Evolutionary conservation across 2,888 invertebrate species (phyloP).

Genomic region (Pristionchus mayeri): DNA sequence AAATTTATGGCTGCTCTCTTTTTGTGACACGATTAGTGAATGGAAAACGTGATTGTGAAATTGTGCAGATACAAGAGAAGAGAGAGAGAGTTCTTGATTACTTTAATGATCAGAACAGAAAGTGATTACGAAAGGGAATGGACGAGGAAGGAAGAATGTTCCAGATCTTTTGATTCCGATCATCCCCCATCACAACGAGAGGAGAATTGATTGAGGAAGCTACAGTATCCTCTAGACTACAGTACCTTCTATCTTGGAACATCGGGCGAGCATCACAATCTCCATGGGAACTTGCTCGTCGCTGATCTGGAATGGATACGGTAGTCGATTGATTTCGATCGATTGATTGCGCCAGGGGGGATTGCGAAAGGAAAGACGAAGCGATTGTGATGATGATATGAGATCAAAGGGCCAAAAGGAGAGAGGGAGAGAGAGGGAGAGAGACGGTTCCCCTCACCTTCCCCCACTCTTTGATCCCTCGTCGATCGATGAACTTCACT

Average conservation of each 20-base stretch:
- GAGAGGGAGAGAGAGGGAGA: conserved; percentile 23
- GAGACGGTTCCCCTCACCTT: conserved; percentile 56
- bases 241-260: conserved; percentile 61
- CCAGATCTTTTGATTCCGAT: background rate
- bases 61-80: background rate
- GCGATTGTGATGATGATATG: background rate
- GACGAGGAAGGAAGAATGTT: background rate
- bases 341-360: conserved; percentile 13
- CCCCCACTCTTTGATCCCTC: conserved; percentile 72
- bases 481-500: conserved; percentile 73
- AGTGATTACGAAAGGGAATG: conserved; percentile 7
- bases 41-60: conserved; percentile 20
- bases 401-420: conserved; percentile 11
- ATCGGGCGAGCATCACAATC: conserved; percentile 72
- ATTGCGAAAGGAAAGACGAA: background rate
- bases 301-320: conserved; percentile 61
- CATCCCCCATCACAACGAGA: background rate
- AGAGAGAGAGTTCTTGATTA: conserved; percentile 9
- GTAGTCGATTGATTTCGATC: background rate
- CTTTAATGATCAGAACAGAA: conserved; percentile 35
- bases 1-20: background rate
- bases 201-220: background rate
- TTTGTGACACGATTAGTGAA: background rate
- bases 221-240: conserved; percentile 39
- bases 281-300: conserved; percentile 75